These are phyloP conservation scores for Charanyca ferruginea DNA, from an alignment of 2,888 invertebrate genomes.

Conservation along the genomic window DNA sequence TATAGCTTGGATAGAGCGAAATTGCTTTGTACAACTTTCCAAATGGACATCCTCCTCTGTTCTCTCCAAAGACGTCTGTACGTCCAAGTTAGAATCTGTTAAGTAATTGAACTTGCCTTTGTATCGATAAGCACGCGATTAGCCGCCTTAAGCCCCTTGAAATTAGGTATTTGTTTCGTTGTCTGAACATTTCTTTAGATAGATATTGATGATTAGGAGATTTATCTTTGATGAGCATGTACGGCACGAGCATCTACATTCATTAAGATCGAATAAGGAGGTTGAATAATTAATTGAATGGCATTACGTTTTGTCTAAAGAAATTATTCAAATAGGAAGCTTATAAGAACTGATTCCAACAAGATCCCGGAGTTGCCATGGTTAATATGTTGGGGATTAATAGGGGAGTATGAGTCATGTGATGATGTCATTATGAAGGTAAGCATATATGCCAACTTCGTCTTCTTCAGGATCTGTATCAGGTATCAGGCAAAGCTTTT, in stretches of 20 bases:
- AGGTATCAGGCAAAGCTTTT: too few species aligned
- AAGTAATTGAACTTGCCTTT: conserved; percentile 71
- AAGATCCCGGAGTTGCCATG: too few species aligned
- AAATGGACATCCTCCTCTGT: conserved; percentile 67
- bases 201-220: conserved; percentile 62
- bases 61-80: conserved; percentile 64
- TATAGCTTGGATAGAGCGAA: conserved; percentile 53
- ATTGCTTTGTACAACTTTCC: conserved; percentile 69
- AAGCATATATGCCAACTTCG: too few species aligned
- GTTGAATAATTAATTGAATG: conserved; percentile 50
- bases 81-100: conserved; percentile 67
- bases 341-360: neutral
- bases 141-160: conserved; percentile 41
- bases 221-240: conserved; percentile 62
- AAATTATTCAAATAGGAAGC: neutral
- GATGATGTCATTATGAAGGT: too few species aligned
- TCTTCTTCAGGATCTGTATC: too few species aligned
- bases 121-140: conserved; percentile 63
- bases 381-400: too few species aligned
- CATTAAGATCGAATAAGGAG: conserved; percentile 30
- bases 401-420: too few species aligned
- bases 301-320: conserved; percentile 13
- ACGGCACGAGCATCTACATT: conserved; percentile 1
- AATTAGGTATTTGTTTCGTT: conserved; percentile 47
- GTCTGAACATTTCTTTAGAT: conserved; percentile 36